These are phyloP conservation scores for Pseudomugil tenellus DNA, from an alignment of 2,797 vertebrate species.

Conservation along the genomic window DNA sequence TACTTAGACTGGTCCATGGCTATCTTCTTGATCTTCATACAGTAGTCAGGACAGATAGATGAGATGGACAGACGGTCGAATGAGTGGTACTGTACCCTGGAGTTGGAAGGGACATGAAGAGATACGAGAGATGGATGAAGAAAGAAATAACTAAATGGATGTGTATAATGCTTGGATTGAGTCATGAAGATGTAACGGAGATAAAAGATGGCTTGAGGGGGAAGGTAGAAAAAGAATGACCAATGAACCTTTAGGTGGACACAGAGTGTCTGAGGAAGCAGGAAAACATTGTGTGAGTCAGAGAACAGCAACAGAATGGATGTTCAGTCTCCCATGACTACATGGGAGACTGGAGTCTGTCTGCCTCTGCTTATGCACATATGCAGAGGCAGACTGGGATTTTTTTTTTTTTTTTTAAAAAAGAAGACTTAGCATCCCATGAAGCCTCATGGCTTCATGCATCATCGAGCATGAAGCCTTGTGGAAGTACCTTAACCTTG, in stretches of 20 bases:
- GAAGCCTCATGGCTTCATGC: too few relatives aligned
- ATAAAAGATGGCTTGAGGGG: conserved; percentile 11
- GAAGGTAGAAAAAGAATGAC: conserved; percentile 18
- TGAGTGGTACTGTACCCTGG: conserved; percentile 81
- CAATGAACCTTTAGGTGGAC: conserved; percentile 15
- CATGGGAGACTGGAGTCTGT: conserved; percentile 10
- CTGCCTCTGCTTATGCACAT: background rate
- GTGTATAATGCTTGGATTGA: conserved; percentile 13
- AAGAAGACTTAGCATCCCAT: too few relatives aligned
- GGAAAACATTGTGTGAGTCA: conserved; percentile 13
- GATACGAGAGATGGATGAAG: conserved; percentile 54
- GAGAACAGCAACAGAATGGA: conserved; percentile 14
- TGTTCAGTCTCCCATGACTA: conserved; percentile 23
- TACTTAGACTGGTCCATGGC: conserved; percentile 84
- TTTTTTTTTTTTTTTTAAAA: too few relatives aligned
- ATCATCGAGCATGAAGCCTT: background rate
- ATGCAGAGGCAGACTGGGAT: too few relatives aligned
- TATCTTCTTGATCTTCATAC: conserved; percentile 83
- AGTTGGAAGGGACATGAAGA: conserved; percentile 58
- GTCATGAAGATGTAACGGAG: conserved; percentile 21
- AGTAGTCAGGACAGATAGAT: conserved; percentile 84
- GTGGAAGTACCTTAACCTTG: background rate
- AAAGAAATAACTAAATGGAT: conserved; percentile 45
- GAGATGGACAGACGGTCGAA: conserved; percentile 84
- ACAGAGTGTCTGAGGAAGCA: conserved; percentile 16